Conservation (phyloP, 2,888 invertebrate species). For the Lymantria monacha region DNA sequence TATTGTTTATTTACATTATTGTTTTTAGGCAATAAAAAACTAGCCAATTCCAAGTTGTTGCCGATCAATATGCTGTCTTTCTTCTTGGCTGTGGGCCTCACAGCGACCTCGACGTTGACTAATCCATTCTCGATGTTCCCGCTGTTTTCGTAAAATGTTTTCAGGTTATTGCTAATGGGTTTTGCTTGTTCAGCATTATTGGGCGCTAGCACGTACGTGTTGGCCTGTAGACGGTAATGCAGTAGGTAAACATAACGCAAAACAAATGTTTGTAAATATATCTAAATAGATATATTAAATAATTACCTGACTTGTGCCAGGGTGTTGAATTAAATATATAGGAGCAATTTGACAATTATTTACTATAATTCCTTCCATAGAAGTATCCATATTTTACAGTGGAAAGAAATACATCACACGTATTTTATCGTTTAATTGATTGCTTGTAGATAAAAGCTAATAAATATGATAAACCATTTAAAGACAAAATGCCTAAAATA, state of each 20-base stretch:
- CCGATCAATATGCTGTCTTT: slow-evolving; percentile 51
- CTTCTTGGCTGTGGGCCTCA: slow-evolving; percentile 55
- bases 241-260: slow-evolving; percentile 8
- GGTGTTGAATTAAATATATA: slow-evolving; percentile 70
- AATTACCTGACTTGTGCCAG: slow-evolving; percentile 68
- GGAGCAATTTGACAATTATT: slow-evolving; percentile 74
- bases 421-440: slow-evolving; percentile 15
- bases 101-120: slow-evolving; percentile 39
- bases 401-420: slow-evolving; percentile 41
- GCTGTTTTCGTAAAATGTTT: slow-evolving; percentile 76
- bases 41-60: slow-evolving; percentile 69
- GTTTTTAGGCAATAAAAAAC: slow-evolving; percentile 64
- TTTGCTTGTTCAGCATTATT: slow-evolving; percentile 49
- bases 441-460: slow-evolving; percentile 3
- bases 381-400: slow-evolving; percentile 57
- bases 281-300: slow-evolving; percentile 4
- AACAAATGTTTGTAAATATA: slow-evolving; percentile 4
- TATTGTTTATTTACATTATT: slow-evolving; percentile 51
- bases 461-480: slow-evolving; percentile 6
- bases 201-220: slow-evolving; percentile 59
- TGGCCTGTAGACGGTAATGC: slow-evolving; percentile 52
- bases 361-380: slow-evolving; percentile 60
- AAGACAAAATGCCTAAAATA: slow-evolving; percentile 7
- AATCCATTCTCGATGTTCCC: slow-evolving; percentile 67
- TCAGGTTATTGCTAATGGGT: slow-evolving; percentile 69